phyloP scores from a whole-genome alignment of 2,113 vertebrate species.

The Nerophis ophidion region DNA sequence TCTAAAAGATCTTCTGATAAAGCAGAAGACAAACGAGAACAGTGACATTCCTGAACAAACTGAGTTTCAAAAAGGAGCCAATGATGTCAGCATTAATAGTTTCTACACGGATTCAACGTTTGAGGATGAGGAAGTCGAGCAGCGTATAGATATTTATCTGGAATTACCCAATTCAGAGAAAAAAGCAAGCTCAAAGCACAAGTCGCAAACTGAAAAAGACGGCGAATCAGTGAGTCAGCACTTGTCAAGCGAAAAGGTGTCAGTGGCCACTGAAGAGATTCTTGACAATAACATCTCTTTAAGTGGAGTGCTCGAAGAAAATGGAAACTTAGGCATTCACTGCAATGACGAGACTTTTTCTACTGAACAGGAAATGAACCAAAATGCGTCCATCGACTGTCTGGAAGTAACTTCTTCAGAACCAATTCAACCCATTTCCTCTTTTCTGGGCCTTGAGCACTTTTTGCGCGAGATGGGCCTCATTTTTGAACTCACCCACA shows the following conservation, averaged over 20 bases:
- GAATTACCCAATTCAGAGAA: conserved; percentile 3
- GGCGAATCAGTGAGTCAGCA: not conserved
- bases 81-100: conserved; percentile 10
- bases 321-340: not conserved
- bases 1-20: conserved; percentile 1
- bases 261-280: not conserved
- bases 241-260: not conserved
- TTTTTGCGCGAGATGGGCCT: conserved; percentile 70
- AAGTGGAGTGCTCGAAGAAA: not conserved
- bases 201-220: not conserved
- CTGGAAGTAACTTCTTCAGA: not conserved
- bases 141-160: not conserved
- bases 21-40: conserved; percentile 4
- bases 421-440: conserved; percentile 13
- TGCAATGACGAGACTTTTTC: not conserved
- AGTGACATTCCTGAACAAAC: conserved; percentile 9
- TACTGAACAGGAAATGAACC: not conserved
- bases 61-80: conserved; percentile 8
- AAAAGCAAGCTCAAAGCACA: not conserved
- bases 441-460: conserved; percentile 61
- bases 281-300: not conserved
- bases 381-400: conserved; percentile 15
- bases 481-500: conserved; percentile 65
- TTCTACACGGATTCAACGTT: conserved; percentile 38
- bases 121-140: conserved; percentile 18